Conservation (phyloP, 2,113 vertebrate species). For the Empidonax traillii region DNA sequence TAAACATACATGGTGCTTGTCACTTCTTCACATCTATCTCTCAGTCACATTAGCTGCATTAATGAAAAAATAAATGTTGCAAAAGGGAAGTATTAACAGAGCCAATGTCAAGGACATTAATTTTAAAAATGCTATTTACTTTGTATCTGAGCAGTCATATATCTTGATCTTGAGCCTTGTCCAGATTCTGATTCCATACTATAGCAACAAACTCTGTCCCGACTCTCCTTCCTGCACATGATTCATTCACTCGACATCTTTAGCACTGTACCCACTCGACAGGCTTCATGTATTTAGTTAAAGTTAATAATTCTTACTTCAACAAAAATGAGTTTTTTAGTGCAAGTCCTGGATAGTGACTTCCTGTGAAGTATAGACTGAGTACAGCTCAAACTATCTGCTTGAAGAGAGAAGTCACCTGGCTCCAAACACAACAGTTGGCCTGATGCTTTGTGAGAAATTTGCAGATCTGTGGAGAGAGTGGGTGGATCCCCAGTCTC, state of each 20-base stretch:
- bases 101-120: background rate
- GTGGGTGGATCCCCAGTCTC: background rate
- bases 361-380: background rate
- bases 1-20: background rate
- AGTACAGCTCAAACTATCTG: background rate
- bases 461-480: background rate
- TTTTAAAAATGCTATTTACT: slow-evolving; percentile 48
- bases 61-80: slow-evolving; percentile 66
- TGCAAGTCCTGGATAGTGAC: background rate
- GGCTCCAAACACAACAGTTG: background rate
- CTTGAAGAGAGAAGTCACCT: background rate
- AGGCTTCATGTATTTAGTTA: background rate
- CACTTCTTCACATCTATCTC: slow-evolving; percentile 16
- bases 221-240: background rate
- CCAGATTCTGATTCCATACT: background rate
- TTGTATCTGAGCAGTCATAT: background rate
- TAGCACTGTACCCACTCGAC: background rate
- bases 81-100: slow-evolving; percentile 49
- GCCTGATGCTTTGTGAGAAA: background rate
- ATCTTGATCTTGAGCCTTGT: background rate
- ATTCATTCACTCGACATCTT: background rate
- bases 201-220: background rate
- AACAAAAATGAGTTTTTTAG: background rate
- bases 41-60: background rate
- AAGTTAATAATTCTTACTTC: background rate